phyloP scores from a whole-genome alignment of 1,140 invertebrate genomes.

The Nasonia longicornis region DNA sequence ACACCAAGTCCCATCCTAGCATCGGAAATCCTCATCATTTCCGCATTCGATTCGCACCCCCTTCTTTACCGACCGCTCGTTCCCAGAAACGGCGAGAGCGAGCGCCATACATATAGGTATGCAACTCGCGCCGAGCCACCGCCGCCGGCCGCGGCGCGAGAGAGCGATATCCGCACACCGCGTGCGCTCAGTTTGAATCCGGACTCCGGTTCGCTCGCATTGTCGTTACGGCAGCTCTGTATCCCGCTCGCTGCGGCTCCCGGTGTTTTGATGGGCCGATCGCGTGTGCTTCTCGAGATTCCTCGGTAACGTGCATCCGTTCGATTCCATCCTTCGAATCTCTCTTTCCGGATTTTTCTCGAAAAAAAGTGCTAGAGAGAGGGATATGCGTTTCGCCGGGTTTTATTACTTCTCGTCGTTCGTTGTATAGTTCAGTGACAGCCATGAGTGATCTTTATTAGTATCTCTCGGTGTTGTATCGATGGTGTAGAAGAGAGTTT shows the following conservation, averaged over 20 bases:
- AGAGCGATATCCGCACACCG: constrained; percentile 39
- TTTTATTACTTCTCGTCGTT: background rate
- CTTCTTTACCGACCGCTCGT: constrained; percentile 6
- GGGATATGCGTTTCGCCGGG: background rate
- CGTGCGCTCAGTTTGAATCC: constrained; percentile 61
- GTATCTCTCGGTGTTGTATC: background rate
- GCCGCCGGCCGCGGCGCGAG: constrained; percentile 19
- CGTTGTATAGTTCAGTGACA: background rate
- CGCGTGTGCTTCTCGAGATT: constrained; percentile 10
- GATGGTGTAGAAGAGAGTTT: background rate
- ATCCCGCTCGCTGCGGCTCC: constrained; percentile 26
- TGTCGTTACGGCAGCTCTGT: constrained; percentile 39
- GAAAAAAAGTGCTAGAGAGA: too few species aligned
- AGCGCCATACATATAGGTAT: constrained; percentile 4
- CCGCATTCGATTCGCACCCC: too few species aligned
- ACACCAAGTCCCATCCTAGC: too few species aligned
- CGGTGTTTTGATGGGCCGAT: constrained; percentile 27
- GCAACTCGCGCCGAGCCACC: background rate
- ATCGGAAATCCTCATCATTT: too few species aligned
- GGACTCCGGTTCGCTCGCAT: constrained; percentile 53
- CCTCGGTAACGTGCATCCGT: constrained; percentile 47
- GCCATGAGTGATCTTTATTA: background rate
- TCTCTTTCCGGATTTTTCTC: too few species aligned
- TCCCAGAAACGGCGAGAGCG: too few species aligned
- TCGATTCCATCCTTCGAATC: background rate